Evolutionary conservation across 1,140 invertebrate genomes (phyloP).

Genomic region (Agraylea sexmaculata): DNA sequence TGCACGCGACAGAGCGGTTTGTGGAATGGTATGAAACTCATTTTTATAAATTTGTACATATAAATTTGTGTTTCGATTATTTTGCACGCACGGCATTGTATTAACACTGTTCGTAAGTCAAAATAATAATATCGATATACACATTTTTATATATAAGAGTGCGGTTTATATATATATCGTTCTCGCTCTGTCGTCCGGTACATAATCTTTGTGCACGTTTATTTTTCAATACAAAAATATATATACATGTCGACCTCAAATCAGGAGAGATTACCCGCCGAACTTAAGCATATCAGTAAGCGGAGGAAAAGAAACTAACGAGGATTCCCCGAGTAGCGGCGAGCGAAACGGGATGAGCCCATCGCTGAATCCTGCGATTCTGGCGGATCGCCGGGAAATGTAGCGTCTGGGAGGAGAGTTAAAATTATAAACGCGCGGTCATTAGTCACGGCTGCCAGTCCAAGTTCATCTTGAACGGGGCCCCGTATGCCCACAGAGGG

Average conservation of each 20-base stretch:
- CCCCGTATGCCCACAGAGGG: constrained; percentile 54
- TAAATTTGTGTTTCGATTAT: no score
- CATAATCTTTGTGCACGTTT: not conserved
- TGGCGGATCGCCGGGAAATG: constrained; percentile 44
- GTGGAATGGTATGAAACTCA: no score
- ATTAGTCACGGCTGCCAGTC: constrained; percentile 28
- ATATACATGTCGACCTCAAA: constrained; percentile 44
- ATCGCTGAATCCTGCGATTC: constrained; percentile 41
- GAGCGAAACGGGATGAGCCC: constrained; percentile 72
- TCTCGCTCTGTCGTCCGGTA: not conserved
- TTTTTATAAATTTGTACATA: no score
- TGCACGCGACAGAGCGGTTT: no score
- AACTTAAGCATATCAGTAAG: constrained; percentile 85
- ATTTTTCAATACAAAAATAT: constrained; percentile 4
- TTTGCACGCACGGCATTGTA: no score
- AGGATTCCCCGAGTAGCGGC: constrained; percentile 79
- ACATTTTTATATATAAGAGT: no score
- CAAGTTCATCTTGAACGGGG: constrained; percentile 60
- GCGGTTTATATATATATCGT: no score
- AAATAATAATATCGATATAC: no score
- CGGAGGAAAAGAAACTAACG: constrained; percentile 87
- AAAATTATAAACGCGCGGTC: constrained; percentile 19
- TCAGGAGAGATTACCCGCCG: constrained; percentile 62
- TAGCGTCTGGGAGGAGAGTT: constrained; percentile 50
- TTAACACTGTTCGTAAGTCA: no score